Base-by-base conservation (phyloP, 2,888 invertebrate genomes). In the Platynereis dumerilii region DNA sequence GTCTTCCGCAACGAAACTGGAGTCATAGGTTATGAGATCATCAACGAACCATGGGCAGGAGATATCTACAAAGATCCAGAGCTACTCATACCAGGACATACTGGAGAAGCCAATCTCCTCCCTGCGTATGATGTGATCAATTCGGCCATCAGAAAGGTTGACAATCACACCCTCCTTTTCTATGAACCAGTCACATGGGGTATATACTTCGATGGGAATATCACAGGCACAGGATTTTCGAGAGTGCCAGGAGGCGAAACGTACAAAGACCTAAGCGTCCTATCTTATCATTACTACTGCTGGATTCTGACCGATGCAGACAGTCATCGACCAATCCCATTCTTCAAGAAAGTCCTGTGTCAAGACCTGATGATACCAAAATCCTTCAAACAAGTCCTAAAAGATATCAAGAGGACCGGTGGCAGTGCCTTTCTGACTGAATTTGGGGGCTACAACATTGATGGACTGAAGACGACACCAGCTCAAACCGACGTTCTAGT, bases 161-260 rank as follows among this genome's bases (percentile, higher is more conserved):
- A 78, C 62, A 66, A 70, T 26, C 58, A 67, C 20, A 74, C 76
- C 0, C 48, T 76, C 1, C 60, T 78, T 5, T 79, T 78, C 56
- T 78, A 75, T 60, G 78, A 78, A 63, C 78, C 78, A n/a, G 76
- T 78, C 34, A 78, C 78, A 17, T 78, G 75, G 75, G 77, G 72
- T 1, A 69, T 77, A 26, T 60, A 71, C 26, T 57, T 67, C 27
- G 64, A 70, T 29, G 71, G 70, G n/a, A 56, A 56, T 10, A 7
- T 22, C 17, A 28, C 67, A 17, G 76, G 77, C 15, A 72, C 68
- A 24, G 78, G 78, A 2, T 78, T 78, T 64, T 42, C 54, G 10
- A 56, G 57, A 28, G 73, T 75, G 12, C 78, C 78, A 1, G 78
- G 78, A 2, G 75, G 75, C 2, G 34, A 60, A 42, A 60, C 42